Base-by-base conservation (phyloP, 2,888 invertebrate species). In the Xestoiulus laeticollis region DNA sequence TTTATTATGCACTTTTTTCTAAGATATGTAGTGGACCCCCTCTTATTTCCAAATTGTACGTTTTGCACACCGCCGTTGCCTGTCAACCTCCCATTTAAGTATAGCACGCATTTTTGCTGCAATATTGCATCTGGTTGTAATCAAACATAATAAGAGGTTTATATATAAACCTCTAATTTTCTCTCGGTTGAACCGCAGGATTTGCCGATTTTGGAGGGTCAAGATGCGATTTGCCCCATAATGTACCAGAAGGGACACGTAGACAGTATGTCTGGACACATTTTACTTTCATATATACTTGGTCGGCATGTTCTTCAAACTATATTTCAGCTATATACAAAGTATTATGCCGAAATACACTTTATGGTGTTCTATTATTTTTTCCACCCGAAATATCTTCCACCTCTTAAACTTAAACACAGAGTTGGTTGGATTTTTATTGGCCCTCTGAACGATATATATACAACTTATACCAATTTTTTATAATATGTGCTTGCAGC, bases 51-150 rank as follows among this genome's bases (percentile, higher is more conserved):
- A 78, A 78, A 78, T 78, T 78, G 78, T 78, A 78, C 78, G 78
- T 78, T 78, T 78, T 78, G 78, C 78, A 78, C 78, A 78, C 78
- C 78, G 26, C 78, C 78, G 78, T 78, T 78, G 78, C 30, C 78
- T 78, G 78, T 78, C 78, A 78, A 78, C 78, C 78, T 78, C 78
- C 78, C 78, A 78, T 78, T 78, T 78, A 78, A 78, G 78, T 78
- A 78, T 78, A 78, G 78, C 78, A 78, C 78, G 78, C 78, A 78
- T 78, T 78, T 78, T 78, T 78, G 78, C 78, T 78, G 30, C 78
- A 78, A 78, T 78, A 78, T 78, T 78, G 78, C 78, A 78, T 78
- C 78, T 78, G 78, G 78, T 78, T 78, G 78, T 78, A 78, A 78
- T 78, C 78, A 78, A 78, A 14, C 30, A 78, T 78, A 78, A 78